Conservation (phyloP, 2,888 invertebrate genomes). For the Heliothis peltigera region DNA sequence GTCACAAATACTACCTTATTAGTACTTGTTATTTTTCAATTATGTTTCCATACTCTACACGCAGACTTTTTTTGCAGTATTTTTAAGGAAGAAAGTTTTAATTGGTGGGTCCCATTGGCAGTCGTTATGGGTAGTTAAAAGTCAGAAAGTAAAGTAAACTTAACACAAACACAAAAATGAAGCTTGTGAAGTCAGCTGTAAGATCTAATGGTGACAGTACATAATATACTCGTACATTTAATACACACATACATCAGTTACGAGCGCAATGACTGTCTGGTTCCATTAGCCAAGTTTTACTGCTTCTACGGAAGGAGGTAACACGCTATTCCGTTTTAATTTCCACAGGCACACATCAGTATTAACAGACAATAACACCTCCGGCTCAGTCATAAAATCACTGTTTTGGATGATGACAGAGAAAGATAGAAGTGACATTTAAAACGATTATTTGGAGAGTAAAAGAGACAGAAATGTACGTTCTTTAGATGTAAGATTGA, state of each 20-base stretch:
- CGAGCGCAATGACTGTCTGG: conserved; percentile 17
- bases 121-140: too few species aligned
- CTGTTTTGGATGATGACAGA: background rate
- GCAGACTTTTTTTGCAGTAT: too few species aligned
- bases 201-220: background rate
- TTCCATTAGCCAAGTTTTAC: conserved; percentile 43
- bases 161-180: too few species aligned
- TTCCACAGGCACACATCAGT: conserved; percentile 12
- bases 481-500: too few species aligned
- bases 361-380: conserved; percentile 20
- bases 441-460: background rate
- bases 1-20: too few species aligned
- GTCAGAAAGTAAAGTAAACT: too few species aligned
- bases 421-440: background rate
- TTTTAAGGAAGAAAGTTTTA: too few species aligned
- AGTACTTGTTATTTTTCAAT: too few species aligned
- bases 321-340: conserved; percentile 27
- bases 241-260: conserved; percentile 25
- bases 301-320: conserved; percentile 18
- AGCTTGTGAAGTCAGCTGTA: too few species aligned
- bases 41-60: too few species aligned
- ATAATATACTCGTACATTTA: conserved; percentile 8
- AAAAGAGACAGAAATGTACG: background rate
- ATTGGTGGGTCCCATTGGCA: too few species aligned
- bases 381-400: conserved; percentile 28